Conservation (phyloP, 92 coral and sea anemone genomes). For the Epizoanthus rinbou region DNA sequence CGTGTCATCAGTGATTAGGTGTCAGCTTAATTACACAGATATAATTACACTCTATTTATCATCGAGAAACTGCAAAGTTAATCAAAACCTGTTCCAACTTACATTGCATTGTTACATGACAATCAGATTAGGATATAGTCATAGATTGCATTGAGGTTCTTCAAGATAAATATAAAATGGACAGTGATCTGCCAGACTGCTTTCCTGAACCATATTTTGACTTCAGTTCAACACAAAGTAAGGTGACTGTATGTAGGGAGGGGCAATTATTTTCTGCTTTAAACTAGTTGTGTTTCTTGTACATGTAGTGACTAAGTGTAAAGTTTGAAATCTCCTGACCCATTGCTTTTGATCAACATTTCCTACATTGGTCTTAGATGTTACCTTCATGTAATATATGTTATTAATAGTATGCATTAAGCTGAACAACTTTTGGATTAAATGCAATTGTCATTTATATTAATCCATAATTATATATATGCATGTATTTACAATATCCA, state of each 20-base stretch:
- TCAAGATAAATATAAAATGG: slow-evolving; percentile 12
- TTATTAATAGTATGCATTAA: too few species aligned
- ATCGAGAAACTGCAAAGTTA: not conserved
- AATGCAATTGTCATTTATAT: too few species aligned
- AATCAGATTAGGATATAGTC: slow-evolving; percentile 1
- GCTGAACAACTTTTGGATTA: too few species aligned
- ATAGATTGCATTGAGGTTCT: not conserved
- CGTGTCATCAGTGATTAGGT: slow-evolving; percentile 11
- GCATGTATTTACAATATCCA: too few species aligned
- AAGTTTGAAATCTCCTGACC: too few species aligned
- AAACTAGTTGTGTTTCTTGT: too few species aligned
- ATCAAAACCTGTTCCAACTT: not conserved
- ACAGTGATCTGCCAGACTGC: slow-evolving; percentile 13
- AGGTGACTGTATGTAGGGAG: not conserved
- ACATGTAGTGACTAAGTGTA: too few species aligned
- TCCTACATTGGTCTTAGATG: too few species aligned
- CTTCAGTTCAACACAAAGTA: slow-evolving; percentile 22
- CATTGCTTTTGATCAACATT: too few species aligned
- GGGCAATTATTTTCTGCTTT: too few species aligned
- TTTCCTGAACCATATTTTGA: slow-evolving; percentile 23
- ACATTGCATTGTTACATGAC: not conserved
- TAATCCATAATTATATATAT: too few species aligned
- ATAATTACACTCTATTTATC: not conserved
- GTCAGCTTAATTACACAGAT: slow-evolving; percentile 30
- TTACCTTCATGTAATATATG: too few species aligned